Conservation (phyloP, 2,113 vertebrate genomes). For the Labrus mixtus region DNA sequence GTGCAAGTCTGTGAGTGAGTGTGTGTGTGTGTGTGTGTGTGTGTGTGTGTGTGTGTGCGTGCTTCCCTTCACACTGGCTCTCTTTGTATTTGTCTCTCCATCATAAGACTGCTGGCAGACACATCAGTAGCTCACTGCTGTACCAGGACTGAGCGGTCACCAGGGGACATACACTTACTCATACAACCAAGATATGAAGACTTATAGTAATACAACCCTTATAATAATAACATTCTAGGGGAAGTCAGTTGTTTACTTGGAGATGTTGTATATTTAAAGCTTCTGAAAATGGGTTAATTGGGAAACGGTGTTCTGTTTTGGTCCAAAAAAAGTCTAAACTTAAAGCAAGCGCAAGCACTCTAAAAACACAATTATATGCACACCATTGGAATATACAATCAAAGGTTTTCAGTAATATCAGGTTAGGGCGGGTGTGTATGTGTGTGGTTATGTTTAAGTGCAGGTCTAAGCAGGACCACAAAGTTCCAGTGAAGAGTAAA, state of each 20-base stretch:
- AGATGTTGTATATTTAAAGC: too few relatives aligned
- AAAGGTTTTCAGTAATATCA: conserved; percentile 26
- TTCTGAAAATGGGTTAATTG: too few relatives aligned
- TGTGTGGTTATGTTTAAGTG: conserved; percentile 28
- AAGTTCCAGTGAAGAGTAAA: conserved; percentile 27
- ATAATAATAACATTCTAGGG: too few relatives aligned
- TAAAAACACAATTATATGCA: not conserved
- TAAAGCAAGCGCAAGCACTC: not conserved
- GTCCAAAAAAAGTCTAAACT: conserved; percentile 3
- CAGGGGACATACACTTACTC: conserved; percentile 5
- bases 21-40: conserved; percentile 12
- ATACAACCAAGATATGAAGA: not conserved
- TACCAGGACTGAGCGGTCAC: conserved; percentile 53
- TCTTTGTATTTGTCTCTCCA: conserved; percentile 70
- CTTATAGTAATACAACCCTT: too few relatives aligned
- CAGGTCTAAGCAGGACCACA: conserved; percentile 10
- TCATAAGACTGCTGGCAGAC: conserved; percentile 69
- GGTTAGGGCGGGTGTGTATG: conserved; percentile 21
- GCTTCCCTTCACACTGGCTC: conserved; percentile 52
- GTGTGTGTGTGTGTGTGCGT: conserved; percentile 13
- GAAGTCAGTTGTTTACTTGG: too few relatives aligned
- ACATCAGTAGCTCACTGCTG: conserved; percentile 56
- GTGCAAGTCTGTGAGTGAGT: not conserved
- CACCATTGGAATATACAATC: not conserved
- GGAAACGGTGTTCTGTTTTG: not conserved